Evolutionary conservation across 2,888 invertebrate genomes (phyloP).

Genomic region (Ochlodes sylvanus): DNA sequence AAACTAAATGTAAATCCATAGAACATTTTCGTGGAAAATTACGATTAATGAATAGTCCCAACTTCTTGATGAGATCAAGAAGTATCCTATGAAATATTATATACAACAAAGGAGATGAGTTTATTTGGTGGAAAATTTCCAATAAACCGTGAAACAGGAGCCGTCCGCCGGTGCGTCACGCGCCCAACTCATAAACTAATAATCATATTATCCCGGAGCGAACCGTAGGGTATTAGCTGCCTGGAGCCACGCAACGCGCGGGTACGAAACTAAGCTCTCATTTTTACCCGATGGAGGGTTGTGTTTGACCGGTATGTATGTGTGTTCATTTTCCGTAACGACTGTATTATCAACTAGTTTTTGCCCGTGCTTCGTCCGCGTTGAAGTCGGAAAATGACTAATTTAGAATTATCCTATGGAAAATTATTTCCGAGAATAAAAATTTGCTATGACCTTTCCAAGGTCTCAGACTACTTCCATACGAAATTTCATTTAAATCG

Average conservation of each 20-base stretch:
- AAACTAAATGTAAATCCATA: neutral
- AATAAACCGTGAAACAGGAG: constrained; percentile 43
- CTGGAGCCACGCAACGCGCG: constrained; percentile 35
- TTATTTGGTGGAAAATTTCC: constrained; percentile 41
- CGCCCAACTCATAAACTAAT: constrained; percentile 50
- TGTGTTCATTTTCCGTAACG: no score
- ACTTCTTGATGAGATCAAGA: constrained; percentile 8
- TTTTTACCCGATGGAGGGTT: no score
- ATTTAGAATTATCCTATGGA: no score
- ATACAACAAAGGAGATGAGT: constrained; percentile 25
- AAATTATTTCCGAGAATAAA: no score
- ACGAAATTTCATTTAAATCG: no score
- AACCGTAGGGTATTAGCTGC: constrained; percentile 43
- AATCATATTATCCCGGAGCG: constrained; percentile 47
- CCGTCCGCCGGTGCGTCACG: constrained; percentile 47
- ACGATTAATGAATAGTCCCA: constrained; percentile 1
- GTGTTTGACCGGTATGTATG: no score
- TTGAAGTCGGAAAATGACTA: no score
- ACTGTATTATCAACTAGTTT: no score
- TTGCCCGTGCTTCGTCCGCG: no score
- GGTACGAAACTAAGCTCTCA: no score
- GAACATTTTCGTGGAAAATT: neutral
- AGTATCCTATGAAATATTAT: constrained; percentile 7
- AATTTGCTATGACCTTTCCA: no score
- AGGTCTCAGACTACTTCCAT: no score